These are phyloP conservation scores for Rhyacichthys aspro DNA, from an alignment of 2,797 vertebrate species.

Conservation along the genomic window DNA sequence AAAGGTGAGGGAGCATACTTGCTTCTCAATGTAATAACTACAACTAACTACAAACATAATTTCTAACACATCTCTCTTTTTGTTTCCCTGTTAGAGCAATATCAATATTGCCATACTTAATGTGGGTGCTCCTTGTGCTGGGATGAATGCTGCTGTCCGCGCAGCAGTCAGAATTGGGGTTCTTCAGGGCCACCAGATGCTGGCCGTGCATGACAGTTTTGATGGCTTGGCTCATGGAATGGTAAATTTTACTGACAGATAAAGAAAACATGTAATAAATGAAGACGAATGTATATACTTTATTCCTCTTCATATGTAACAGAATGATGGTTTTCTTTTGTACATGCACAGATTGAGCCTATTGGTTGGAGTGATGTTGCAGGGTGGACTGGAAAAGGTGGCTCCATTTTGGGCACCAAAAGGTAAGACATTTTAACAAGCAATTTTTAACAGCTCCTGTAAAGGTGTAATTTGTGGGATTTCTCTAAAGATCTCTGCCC, in stretches of 20 bases:
- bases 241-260: constrained; percentile 62
- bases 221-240: constrained; percentile 90
- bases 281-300: no score
- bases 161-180: constrained; percentile 89
- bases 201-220: constrained; percentile 92
- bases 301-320: no score
- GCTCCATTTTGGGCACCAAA: constrained; percentile 93
- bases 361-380: constrained; percentile 87
- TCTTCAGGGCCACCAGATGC: constrained; percentile 91
- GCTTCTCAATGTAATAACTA: not conserved
- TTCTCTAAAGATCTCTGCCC: constrained; percentile 76
- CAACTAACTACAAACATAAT: no score
- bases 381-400: constrained; percentile 93
- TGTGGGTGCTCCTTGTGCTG: constrained; percentile 91
- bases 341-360: constrained; percentile 85
- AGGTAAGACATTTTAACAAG: constrained; percentile 75
- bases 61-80: not conserved
- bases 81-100: constrained; percentile 72
- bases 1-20: constrained; percentile 78
- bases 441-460: not conserved
- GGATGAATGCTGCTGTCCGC: constrained; percentile 95
- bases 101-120: constrained; percentile 91
- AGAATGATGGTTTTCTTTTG: no score
- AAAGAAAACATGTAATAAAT: no score
- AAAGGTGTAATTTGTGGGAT: not conserved